phyloP scores from a whole-genome alignment of 2,797 vertebrate species.

The Denticeps clupeoides region DNA sequence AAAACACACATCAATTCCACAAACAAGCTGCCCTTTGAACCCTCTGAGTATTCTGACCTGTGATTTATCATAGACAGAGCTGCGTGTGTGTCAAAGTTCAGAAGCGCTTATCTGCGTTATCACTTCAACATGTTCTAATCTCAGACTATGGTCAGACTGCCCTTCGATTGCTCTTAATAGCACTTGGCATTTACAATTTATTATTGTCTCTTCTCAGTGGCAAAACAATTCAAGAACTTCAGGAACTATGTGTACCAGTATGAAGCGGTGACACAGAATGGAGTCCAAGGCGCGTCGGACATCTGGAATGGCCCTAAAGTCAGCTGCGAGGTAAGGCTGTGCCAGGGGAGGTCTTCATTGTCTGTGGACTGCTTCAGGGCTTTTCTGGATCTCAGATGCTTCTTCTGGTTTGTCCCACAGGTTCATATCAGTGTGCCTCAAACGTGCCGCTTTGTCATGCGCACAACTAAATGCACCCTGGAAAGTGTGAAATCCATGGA shows the following conservation, averaged over 20 bases:
- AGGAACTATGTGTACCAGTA: slow-evolving; percentile 74
- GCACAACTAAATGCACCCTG: slow-evolving; percentile 71
- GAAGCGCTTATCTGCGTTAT: no score
- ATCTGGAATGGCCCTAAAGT: slow-evolving; percentile 69
- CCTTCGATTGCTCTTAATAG: neutral
- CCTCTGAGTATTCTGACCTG: no score
- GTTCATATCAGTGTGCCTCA: slow-evolving; percentile 86
- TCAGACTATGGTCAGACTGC: neutral
- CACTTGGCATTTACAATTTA: neutral
- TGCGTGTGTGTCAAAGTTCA: no score
- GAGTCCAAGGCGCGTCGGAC: slow-evolving; percentile 59
- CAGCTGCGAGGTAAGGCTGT: slow-evolving; percentile 66
- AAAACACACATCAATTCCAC: no score
- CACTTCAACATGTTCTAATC: neutral
- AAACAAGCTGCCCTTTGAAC: no score
- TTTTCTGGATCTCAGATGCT: no score
- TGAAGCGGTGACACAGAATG: slow-evolving; percentile 70
- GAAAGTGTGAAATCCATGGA: slow-evolving; percentile 54
- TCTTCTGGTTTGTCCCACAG: slow-evolving; percentile 37
- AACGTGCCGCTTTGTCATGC: slow-evolving; percentile 72
- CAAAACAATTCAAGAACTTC: slow-evolving; percentile 73
- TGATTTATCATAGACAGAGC: no score
- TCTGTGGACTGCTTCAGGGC: neutral
- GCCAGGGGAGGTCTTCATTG: neutral
- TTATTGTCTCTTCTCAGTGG: slow-evolving; percentile 51